phyloP scores from a whole-genome alignment of 2,113 vertebrate genomes.

The Gallinago jamesoni region DNA sequence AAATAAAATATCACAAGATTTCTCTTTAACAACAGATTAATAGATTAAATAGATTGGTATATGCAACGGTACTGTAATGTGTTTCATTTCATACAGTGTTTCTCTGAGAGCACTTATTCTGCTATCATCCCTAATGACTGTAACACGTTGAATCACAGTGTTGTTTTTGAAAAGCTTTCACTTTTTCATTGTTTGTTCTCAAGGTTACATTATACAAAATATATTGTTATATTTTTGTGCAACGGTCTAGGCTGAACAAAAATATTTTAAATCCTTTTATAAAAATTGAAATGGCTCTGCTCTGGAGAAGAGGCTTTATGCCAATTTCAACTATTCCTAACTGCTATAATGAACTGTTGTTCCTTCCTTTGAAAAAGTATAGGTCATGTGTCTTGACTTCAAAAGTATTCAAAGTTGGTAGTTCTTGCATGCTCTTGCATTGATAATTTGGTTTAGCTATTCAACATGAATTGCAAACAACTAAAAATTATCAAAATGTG shows the following conservation, averaged over 20 bases:
- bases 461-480: not conserved
- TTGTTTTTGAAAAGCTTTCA: not conserved
- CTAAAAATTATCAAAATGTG: not conserved
- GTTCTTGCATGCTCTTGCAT: not conserved
- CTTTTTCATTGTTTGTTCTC: constrained; percentile 4
- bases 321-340: not conserved
- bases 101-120: not conserved
- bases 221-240: not conserved
- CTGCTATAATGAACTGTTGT: not conserved
- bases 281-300: not conserved
- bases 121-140: not conserved
- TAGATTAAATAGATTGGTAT: not conserved
- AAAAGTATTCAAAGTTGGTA: not conserved
- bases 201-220: constrained; percentile 7
- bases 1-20: not conserved
- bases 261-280: not conserved
- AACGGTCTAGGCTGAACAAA: not conserved
- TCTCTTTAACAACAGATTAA: not conserved
- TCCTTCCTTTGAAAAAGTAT: not conserved
- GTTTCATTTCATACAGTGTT: not conserved
- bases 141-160: not conserved
- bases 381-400: not conserved
- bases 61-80: not conserved
- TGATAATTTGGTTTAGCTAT: not conserved
- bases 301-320: not conserved